Base-by-base conservation (phyloP, 2,113 vertebrate genomes). In the Cromileptes altivelis region DNA sequence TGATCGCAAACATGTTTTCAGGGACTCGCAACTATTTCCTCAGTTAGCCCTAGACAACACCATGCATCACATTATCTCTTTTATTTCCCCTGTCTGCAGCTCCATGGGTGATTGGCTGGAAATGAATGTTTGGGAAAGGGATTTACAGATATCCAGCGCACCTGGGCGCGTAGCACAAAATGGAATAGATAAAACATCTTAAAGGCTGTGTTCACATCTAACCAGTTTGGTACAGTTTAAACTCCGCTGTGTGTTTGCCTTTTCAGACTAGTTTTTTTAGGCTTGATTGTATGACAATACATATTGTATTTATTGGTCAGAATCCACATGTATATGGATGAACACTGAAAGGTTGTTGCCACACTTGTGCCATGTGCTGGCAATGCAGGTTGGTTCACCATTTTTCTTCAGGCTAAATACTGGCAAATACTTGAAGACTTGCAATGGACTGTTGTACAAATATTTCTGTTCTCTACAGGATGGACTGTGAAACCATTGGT, bases 41-140 rank as follows among this genome's bases (percentile, higher is more conserved):
- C 68, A 23, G 78, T 67, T 55, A 74, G 84, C 71, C 68, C 21
- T 58, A 89, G 85, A 90, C 89, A 90, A 85, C 81, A 85, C 69
- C 74, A 77, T 76, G 90, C 88, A 88, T 93, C 77, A 40, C 86
- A 91, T 92, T 89, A 92, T 90, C 82, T 85, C 62, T 82, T 76
- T 86, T 88, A 86, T 75, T 90, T 82, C 82, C 85, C 72, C 73
- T 79, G 87, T 86, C 71, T 80, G 76, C 17, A 3, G 78, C 84
- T 72, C 75, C 40, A 21, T 23, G 78, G 80, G 47, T 91, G 86
- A 89, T 90, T 91, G 90, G 70, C 76, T 75, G 65, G 70, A 92
- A 93, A 93, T 83, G 60, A 82, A 86, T 81, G 81, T 87, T 89
- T 88, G 82, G 72, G 87, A 14, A 86, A 80, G 70, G 88, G 85